Evolutionary conservation across 2,113 vertebrate genomes (phyloP).

Genomic region (Rhinolophus ferrumequinum): DNA sequence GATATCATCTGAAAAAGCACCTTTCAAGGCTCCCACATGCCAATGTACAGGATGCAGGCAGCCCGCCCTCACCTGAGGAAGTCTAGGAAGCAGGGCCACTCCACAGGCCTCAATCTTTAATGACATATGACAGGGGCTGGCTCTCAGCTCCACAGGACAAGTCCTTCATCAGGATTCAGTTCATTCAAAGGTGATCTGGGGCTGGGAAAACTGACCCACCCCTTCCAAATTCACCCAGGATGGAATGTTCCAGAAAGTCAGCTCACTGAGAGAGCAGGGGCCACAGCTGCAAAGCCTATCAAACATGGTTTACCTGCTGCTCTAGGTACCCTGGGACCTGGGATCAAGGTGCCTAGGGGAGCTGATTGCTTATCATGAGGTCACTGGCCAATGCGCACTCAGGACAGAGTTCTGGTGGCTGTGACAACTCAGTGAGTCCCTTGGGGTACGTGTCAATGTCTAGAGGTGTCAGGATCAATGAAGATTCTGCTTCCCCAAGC

Average conservation of each 20-base stretch:
- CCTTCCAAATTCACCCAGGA: not conserved
- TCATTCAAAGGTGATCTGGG: not conserved
- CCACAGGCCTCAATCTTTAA: not conserved
- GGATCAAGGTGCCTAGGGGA: not conserved
- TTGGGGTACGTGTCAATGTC: not conserved
- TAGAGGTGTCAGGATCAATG: not conserved
- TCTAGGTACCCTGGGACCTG: not conserved
- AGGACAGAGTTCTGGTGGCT: not conserved
- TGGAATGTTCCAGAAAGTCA: not conserved
- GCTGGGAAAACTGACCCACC: not conserved
- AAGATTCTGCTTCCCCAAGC: not conserved
- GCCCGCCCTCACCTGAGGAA: not conserved
- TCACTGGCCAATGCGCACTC: not conserved
- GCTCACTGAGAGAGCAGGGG: not conserved
- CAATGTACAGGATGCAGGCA: fast-evolving
- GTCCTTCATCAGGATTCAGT: not conserved
- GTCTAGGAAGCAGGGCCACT: not conserved
- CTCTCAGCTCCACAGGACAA: not conserved
- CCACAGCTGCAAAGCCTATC: no score
- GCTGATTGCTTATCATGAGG: not conserved
- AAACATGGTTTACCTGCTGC: not conserved
- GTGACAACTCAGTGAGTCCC: not conserved
- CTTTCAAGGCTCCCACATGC: no score
- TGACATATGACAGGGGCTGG: not conserved
- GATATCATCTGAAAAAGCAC: no score